A percentile compares a stretch with the other conserved stretches of the same genome.
phyloP scores from a whole-genome alignment of 1,140 invertebrate genomes.

The Olivierus martensii region DNA sequence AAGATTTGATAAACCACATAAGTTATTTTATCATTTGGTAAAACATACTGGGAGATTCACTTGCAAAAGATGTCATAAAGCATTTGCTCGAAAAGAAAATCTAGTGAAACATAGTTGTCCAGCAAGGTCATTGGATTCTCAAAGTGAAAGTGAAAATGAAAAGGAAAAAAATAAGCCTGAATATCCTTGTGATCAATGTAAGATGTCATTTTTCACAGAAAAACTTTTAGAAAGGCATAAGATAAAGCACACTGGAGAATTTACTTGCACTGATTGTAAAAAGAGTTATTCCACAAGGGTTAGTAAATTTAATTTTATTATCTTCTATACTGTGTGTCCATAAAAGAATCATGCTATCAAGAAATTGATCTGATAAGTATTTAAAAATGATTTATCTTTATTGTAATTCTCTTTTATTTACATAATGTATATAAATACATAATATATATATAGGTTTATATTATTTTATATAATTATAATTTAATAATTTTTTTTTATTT shows the following conservation, averaged over 20 bases:
- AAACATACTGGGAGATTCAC: constrained; percentile 38
- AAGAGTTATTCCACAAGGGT: constrained; percentile 23
- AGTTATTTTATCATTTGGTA: constrained; percentile 36
- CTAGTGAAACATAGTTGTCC: constrained; percentile 1
- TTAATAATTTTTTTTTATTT: too few species aligned
- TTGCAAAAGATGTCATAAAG: constrained; percentile 28
- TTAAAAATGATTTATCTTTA: too few species aligned
- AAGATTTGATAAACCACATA: constrained; percentile 31
- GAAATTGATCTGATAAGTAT: too few species aligned
- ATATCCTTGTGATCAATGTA: constrained; percentile 3
- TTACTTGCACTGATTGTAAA: constrained; percentile 22
- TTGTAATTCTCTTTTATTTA: too few species aligned
- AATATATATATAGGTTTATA: too few species aligned
- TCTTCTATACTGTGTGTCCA: background rate
- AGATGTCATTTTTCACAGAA: constrained; percentile 9
- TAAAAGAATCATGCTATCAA: too few species aligned
- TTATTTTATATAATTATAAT: too few species aligned
- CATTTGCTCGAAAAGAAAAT: constrained; percentile 12
- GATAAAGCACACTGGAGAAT: constrained; percentile 4
- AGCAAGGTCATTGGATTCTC: background rate
- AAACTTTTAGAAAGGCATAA: constrained; percentile 1
- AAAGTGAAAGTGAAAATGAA: too few species aligned
- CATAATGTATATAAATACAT: too few species aligned
- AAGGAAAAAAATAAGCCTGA: background rate
- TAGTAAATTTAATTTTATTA: background rate